phyloP scores from a whole-genome alignment of 2,113 vertebrate species.

The Thermophis baileyi region DNA sequence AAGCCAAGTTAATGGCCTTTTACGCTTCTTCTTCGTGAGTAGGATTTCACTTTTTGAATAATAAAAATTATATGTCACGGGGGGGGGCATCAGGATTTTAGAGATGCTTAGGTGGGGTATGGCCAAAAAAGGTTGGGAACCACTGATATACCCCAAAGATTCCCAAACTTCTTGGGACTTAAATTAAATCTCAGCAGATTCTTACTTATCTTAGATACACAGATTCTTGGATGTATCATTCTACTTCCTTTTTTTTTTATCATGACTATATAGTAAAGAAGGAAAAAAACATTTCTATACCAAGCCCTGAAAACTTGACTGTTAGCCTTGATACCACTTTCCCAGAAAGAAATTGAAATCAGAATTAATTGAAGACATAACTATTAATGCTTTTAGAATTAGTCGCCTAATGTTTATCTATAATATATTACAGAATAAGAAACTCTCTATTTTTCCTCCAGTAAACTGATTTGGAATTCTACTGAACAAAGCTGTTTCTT shows the following conservation, averaged over 20 bases:
- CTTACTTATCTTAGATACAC: background rate
- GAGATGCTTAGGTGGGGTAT: too few relatives aligned
- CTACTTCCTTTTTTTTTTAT: background rate
- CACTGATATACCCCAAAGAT: background rate
- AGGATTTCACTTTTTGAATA: too few relatives aligned
- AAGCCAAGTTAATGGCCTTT: too few relatives aligned
- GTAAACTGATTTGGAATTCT: background rate
- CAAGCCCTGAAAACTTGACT: background rate
- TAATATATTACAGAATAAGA: background rate
- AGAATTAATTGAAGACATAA: background rate
- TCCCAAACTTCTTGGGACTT: background rate
- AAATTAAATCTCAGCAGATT: background rate
- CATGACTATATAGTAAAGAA: background rate
- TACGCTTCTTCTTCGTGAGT: too few relatives aligned
- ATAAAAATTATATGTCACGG: too few relatives aligned
- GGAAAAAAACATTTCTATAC: background rate
- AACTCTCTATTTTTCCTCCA: background rate
- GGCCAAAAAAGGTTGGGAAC: too few relatives aligned
- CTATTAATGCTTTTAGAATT: background rate
- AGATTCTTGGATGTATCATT: background rate
- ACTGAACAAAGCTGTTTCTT: background rate
- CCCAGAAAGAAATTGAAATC: background rate
- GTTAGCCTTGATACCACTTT: background rate
- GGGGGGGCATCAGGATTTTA: too few relatives aligned
- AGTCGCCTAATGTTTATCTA: background rate